Evolutionary conservation across 2,797 vertebrate genomes (phyloP).

Genomic region (Sebastes trivittatus): DNA sequence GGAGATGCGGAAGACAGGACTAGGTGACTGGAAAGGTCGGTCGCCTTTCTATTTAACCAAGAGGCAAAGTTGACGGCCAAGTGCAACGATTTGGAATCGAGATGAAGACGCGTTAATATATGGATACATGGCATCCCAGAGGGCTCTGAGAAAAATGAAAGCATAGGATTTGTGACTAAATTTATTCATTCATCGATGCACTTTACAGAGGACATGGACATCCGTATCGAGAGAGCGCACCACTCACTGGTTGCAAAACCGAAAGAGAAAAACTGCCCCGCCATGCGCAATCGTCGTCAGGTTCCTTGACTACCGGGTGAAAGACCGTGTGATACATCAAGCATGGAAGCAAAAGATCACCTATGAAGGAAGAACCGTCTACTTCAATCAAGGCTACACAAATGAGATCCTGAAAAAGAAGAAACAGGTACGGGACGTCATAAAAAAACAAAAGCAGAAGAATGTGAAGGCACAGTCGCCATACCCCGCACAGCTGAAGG

Average conservation of each 20-base stretch:
- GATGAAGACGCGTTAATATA: background rate
- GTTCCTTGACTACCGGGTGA: background rate
- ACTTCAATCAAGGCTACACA: background rate
- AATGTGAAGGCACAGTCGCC: background rate
- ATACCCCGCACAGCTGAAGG: background rate
- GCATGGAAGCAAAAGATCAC: background rate
- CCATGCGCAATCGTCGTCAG: background rate
- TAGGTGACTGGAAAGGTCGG: accelerated
- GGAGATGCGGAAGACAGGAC: background rate
- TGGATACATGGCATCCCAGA: background rate
- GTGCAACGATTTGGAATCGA: background rate
- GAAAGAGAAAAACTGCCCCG: background rate
- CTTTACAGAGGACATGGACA: too few species aligned
- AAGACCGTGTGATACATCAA: background rate
- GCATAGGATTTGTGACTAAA: background rate
- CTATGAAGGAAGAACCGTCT: background rate
- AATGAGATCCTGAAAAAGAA: background rate
- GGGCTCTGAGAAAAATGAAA: background rate
- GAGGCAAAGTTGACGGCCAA: background rate
- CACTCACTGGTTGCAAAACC: background rate
- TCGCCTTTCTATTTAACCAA: background rate
- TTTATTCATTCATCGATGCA: too few species aligned
- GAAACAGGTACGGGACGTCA: background rate
- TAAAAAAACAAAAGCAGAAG: background rate
- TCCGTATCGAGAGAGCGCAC: too few species aligned